Conservation (phyloP, 2,113 vertebrate genomes). For the Nettapus auritus region DNA sequence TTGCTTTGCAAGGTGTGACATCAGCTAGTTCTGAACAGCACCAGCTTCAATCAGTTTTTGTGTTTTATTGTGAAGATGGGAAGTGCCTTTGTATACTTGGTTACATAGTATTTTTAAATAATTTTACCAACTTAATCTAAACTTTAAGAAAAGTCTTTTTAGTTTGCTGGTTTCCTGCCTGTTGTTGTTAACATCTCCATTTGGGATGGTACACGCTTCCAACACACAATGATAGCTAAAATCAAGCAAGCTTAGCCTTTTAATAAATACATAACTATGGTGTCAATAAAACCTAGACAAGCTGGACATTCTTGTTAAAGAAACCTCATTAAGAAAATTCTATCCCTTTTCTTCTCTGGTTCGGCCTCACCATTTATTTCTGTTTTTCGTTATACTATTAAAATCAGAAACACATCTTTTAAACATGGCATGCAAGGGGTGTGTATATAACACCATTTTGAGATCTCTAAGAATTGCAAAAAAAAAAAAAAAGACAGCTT, state of each 20-base stretch:
- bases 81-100: background rate
- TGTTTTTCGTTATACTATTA: background rate
- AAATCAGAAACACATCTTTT: background rate
- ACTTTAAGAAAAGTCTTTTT: background rate
- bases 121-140: background rate
- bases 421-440: background rate
- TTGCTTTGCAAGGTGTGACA: background rate
- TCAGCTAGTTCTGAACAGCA: background rate
- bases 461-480: background rate
- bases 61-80: background rate
- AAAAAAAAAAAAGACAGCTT: background rate
- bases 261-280: background rate
- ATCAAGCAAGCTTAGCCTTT: background rate
- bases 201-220: background rate
- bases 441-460: background rate
- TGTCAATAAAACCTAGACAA: background rate
- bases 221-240: background rate
- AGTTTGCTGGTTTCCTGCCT: background rate
- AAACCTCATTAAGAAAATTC: background rate
- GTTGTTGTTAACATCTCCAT: background rate
- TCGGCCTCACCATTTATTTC: background rate
- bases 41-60: background rate
- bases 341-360: background rate
- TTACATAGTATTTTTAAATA: background rate
- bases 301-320: background rate